Percentiles rank a stretch among this genome's conserved stretches.
Evolutionary conservation across 2,797 vertebrate species (phyloP).

Genomic region (Thamnophis elegans): DNA sequence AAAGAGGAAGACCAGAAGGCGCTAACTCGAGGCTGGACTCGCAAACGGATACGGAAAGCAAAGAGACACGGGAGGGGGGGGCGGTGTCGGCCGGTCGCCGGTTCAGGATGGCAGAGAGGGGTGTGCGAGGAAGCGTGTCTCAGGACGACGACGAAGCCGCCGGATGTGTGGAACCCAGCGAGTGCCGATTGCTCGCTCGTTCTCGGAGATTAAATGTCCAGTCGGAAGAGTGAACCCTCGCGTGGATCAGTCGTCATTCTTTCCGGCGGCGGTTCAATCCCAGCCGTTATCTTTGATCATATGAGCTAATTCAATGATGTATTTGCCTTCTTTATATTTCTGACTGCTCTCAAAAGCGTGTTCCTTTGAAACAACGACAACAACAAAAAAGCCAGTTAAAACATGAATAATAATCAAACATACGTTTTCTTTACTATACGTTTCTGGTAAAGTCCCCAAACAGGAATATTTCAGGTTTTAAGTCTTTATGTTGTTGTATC

Average conservation of each 20-base stretch:
- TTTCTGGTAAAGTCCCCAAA: too few relatives aligned
- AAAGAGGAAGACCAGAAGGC: constrained; percentile 57
- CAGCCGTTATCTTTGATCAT: constrained; percentile 99
- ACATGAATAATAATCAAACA: too few relatives aligned
- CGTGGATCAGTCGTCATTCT: constrained; percentile 34
- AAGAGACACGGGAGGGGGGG: constrained; percentile 70
- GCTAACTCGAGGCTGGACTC: constrained; percentile 73
- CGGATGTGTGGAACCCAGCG: constrained; percentile 77
- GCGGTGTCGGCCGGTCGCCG: constrained; percentile 65
- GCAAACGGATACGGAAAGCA: constrained; percentile 79
- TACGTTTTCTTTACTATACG: too few relatives aligned
- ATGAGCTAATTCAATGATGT: constrained; percentile 99
- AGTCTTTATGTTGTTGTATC: too few relatives aligned
- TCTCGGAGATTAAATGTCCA: constrained; percentile 71
- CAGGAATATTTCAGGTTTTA: too few relatives aligned
- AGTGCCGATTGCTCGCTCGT: constrained; percentile 70
- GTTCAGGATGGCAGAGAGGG: constrained; percentile 67
- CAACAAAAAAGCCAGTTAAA: too few relatives aligned
- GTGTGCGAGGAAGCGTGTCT: constrained; percentile 73
- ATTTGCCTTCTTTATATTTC: constrained; percentile 99
- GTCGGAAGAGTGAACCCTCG: constrained; percentile 65
- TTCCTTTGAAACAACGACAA: constrained; percentile 76
- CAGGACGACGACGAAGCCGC: constrained; percentile 59
- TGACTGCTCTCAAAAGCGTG: constrained; percentile 99
- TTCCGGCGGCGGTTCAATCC: constrained; percentile 79